Conservation (phyloP, 23 tunicate species). For the Oikopleura dioica region DNA sequence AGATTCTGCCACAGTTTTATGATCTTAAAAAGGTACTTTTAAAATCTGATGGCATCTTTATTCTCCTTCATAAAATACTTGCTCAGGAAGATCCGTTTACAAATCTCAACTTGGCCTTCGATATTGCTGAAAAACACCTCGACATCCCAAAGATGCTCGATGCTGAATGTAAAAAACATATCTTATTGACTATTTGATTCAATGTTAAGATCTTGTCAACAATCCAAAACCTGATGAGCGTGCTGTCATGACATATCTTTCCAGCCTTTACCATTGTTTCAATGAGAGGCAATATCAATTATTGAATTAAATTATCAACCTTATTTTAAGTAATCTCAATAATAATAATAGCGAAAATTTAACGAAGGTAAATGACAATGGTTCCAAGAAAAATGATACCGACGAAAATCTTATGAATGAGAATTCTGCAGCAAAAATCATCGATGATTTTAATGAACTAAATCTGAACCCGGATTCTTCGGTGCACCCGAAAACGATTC, state of each 20-base stretch:
- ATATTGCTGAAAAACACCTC: constrained; percentile 84
- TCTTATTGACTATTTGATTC: neutral
- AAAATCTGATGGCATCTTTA: too few relatives aligned
- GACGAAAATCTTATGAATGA: too few relatives aligned
- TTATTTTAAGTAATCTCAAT: too few relatives aligned
- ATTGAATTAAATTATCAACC: too few relatives aligned
- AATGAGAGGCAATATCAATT: constrained; percentile 69
- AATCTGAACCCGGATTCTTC: too few relatives aligned
- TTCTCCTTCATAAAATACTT: too few relatives aligned
- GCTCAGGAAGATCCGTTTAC: constrained; percentile 84
- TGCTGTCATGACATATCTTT: constrained; percentile 97
- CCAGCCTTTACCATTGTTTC: constrained; percentile 93
- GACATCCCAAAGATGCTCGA: constrained; percentile 99
- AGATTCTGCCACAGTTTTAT: constrained; percentile 60
- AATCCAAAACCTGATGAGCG: constrained; percentile 91
- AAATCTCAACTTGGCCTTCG: constrained; percentile 88
- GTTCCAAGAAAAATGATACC: too few relatives aligned
- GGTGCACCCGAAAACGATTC: too few relatives aligned
- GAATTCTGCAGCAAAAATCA: too few relatives aligned
- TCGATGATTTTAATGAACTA: too few relatives aligned
- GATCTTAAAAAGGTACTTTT: constrained; percentile 50
- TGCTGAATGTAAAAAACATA: constrained; percentile 48
- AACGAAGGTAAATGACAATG: too few relatives aligned
- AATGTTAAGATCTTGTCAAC: constrained; percentile 18
- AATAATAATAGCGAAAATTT: too few relatives aligned